These are phyloP conservation scores for Ailurus styani DNA, from an alignment of 2,113 vertebrate species.

Conservation along the genomic window DNA sequence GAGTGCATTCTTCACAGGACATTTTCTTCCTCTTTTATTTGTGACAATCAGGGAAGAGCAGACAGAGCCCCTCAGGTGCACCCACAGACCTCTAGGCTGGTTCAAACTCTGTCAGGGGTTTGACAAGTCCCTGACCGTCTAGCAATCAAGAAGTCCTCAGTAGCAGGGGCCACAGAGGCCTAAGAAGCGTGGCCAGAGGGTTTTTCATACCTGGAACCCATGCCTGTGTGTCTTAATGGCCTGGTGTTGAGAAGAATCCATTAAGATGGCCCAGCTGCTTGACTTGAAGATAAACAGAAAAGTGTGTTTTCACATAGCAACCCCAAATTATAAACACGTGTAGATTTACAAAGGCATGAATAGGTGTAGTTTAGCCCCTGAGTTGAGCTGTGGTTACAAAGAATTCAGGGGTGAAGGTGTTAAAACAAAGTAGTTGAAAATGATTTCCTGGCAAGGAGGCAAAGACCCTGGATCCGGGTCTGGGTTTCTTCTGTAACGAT, in stretches of 20 bases:
- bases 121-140: neutral
- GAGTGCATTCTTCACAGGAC: neutral
- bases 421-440: conserved; percentile 73
- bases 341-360: conserved; percentile 39
- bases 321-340: conserved; percentile 62
- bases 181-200: neutral
- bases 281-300: conserved; percentile 53
- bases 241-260: conserved; percentile 34
- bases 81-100: neutral
- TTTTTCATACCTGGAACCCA: neutral
- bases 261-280: conserved; percentile 39
- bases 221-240: neutral
- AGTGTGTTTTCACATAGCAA: conserved; percentile 57
- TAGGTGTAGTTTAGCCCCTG: conserved; percentile 65
- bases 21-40: neutral
- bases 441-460: conserved; percentile 63
- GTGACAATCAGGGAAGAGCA: neutral
- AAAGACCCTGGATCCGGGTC: conserved; percentile 16
- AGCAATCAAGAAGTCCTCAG: neutral
- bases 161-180: neutral
- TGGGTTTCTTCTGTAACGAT: conserved; percentile 55
- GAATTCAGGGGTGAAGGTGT: conserved; percentile 71
- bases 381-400: conserved; percentile 49
- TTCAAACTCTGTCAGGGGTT: neutral
- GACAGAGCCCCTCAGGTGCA: neutral